A percentile compares a stretch with the other conserved stretches of the same genome.
phyloP scores from a whole-genome alignment of 2,797 vertebrate species.

The Gobio occitaniae region DNA sequence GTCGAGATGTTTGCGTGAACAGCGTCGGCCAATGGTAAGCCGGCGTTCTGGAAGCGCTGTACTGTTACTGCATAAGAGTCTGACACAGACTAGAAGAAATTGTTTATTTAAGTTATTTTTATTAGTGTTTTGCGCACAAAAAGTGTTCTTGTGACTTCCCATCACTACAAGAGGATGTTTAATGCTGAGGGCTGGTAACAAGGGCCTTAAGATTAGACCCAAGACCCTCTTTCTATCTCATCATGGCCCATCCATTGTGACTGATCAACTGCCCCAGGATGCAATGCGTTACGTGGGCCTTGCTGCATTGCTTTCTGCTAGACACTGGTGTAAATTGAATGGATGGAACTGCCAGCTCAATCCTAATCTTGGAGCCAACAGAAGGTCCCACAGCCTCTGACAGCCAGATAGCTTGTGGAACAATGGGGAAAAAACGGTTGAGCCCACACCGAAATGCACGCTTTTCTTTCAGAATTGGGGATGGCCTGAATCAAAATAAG shows the following conservation, averaged over 20 bases:
- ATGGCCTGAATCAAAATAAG: not conserved
- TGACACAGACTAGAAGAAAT: too few species aligned
- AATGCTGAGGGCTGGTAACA: constrained; percentile 27
- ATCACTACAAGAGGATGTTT: not conserved
- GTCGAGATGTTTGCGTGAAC: too few species aligned
- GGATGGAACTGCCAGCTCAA: constrained; percentile 52
- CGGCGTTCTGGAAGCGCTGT: too few species aligned
- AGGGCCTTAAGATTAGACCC: constrained; percentile 19
- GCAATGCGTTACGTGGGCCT: constrained; percentile 10
- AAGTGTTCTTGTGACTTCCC: not conserved
- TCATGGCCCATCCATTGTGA: constrained; percentile 28
- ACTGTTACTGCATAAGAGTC: too few species aligned
- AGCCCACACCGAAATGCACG: not conserved
- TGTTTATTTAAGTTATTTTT: too few species aligned
- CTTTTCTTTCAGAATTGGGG: not conserved
- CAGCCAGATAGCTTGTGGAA: constrained; percentile 44
- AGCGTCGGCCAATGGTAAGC: too few species aligned
- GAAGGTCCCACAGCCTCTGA: constrained; percentile 35
- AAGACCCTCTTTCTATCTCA: constrained; percentile 36
- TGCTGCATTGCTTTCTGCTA: not conserved
- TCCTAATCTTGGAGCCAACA: constrained; percentile 49
- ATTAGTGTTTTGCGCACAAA: too few species aligned
- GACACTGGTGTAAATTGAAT: constrained; percentile 33
- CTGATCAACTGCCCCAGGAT: constrained; percentile 46
- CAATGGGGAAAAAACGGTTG: not conserved